Percentiles rank a stretch among this genome's conserved stretches.
phyloP scores from a whole-genome alignment of 1,140 invertebrate species.

The Triops longicaudatus region DNA sequence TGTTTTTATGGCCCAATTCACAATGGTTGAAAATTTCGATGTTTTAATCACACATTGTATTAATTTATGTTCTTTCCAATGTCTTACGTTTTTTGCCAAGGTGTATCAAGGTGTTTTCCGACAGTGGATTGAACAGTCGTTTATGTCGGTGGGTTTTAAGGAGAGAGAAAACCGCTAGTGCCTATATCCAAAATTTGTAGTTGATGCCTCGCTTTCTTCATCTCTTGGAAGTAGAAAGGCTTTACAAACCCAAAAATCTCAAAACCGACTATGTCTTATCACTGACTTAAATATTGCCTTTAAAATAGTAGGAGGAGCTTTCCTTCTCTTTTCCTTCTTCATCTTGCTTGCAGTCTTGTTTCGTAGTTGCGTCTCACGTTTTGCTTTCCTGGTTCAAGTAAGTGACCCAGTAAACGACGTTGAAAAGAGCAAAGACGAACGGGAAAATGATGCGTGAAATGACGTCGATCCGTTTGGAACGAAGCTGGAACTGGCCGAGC shows the following conservation, averaged over 20 bases:
- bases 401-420: conserved; percentile 43
- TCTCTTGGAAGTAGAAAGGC: conserved; percentile 1
- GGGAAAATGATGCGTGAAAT: conserved; percentile 43
- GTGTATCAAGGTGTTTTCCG: neutral
- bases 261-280: neutral
- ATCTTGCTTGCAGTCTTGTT: too few relatives aligned
- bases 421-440: conserved; percentile 42
- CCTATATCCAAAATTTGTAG: neutral
- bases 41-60: neutral
- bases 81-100: neutral
- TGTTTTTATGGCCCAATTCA: neutral
- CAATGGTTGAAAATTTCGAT: neutral
- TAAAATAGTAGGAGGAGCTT: neutral
- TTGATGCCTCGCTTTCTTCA: neutral
- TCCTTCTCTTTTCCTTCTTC: neutral
- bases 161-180: neutral
- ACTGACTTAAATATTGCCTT: conserved; percentile 12
- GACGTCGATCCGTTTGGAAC: conserved; percentile 44
- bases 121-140: neutral
- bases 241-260: neutral
- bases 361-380: too few relatives aligned
- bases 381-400: conserved; percentile 39
- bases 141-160: neutral
- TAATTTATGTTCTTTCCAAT: neutral
- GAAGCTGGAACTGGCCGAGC: conserved; percentile 38